These are phyloP conservation scores for Hippoglossus stenolepis DNA, from an alignment of 2,113 vertebrate species.

Conservation along the genomic window DNA sequence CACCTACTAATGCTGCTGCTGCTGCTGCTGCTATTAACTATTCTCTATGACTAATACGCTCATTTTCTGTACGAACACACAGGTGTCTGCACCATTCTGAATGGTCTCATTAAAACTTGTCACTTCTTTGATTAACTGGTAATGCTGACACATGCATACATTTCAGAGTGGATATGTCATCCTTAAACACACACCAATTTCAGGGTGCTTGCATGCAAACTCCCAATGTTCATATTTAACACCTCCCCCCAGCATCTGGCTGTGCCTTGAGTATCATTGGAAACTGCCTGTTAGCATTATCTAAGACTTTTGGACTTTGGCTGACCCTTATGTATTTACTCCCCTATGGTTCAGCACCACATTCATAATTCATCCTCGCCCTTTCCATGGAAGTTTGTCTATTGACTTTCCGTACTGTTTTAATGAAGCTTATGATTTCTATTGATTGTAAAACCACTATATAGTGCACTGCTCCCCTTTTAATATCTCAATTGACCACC, in stretches of 20 bases:
- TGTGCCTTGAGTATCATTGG: not conserved
- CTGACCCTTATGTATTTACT: slow-evolving; percentile 22
- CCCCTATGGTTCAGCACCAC: slow-evolving; percentile 20
- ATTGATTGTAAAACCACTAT: slow-evolving; percentile 46
- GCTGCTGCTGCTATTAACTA: slow-evolving; percentile 24
- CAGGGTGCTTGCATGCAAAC: slow-evolving; percentile 4
- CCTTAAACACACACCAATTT: slow-evolving; percentile 35
- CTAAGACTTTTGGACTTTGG: slow-evolving; percentile 44
- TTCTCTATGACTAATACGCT: slow-evolving; percentile 48
- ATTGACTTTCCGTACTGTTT: slow-evolving; percentile 52
- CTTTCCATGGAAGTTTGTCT: slow-evolving; percentile 54
- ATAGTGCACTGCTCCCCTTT: slow-evolving; percentile 30
- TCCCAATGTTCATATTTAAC: slow-evolving; percentile 4
- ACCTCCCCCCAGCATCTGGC: not conserved
- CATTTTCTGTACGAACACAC: slow-evolving; percentile 55
- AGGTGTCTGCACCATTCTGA: slow-evolving; percentile 52
- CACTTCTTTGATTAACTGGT: slow-evolving; percentile 28
- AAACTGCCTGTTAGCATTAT: slow-evolving; percentile 13
- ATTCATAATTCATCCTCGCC: slow-evolving; percentile 57
- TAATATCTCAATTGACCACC: slow-evolving; percentile 46
- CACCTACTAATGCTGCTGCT: slow-evolving; percentile 22
- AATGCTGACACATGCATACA: slow-evolving; percentile 46
- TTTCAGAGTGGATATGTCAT: slow-evolving; percentile 17
- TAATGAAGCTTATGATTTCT: slow-evolving; percentile 48
- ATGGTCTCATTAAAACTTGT: slow-evolving; percentile 59